Evolutionary conservation across 2,113 vertebrate genomes (phyloP).

Genomic region (Antennarius striatus): DNA sequence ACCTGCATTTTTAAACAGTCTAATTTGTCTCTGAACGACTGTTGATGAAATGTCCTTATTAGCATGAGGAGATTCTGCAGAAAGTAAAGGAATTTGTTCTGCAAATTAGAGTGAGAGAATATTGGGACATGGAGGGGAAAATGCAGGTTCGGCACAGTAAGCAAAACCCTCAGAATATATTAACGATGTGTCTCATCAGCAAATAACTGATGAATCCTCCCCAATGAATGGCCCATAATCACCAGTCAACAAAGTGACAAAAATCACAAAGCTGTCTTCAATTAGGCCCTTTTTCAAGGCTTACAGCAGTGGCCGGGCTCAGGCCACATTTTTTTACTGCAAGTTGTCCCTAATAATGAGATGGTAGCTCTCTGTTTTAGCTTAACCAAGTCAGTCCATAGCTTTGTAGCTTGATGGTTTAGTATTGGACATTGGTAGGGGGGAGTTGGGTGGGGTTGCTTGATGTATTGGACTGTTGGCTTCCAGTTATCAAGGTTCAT

Average conservation of each 20-base stretch:
- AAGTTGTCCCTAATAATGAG: conserved; percentile 72
- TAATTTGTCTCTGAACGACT: conserved; percentile 57
- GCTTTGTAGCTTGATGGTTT: conserved; percentile 53
- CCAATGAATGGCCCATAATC: conserved; percentile 73
- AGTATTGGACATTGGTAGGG: conserved; percentile 46
- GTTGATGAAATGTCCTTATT: conserved; percentile 66
- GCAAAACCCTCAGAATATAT: conserved; percentile 42
- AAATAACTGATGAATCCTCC: conserved; percentile 67
- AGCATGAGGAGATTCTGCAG: conserved; percentile 46
- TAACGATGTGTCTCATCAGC: conserved; percentile 54
- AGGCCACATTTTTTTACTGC: conserved; percentile 65
- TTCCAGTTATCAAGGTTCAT: conserved; percentile 19
- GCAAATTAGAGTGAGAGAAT: conserved; percentile 43
- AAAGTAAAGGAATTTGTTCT: conserved; percentile 58
- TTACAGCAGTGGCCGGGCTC: conserved; percentile 59
- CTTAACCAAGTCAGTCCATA: conserved; percentile 41
- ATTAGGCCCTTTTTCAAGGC: conserved; percentile 68
- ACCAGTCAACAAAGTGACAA: conserved; percentile 71
- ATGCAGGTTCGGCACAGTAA: conserved; percentile 43
- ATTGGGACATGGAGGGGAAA: conserved; percentile 17
- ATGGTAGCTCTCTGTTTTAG: conserved; percentile 63
- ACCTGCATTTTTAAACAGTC: conserved; percentile 60
- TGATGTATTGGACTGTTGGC: conserved; percentile 25
- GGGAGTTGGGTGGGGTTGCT: conserved; percentile 7
- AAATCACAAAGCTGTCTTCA: conserved; percentile 78